Evolutionary conservation across 2,888 invertebrate genomes (phyloP).

Genomic region (Malacosoma neustria): DNA sequence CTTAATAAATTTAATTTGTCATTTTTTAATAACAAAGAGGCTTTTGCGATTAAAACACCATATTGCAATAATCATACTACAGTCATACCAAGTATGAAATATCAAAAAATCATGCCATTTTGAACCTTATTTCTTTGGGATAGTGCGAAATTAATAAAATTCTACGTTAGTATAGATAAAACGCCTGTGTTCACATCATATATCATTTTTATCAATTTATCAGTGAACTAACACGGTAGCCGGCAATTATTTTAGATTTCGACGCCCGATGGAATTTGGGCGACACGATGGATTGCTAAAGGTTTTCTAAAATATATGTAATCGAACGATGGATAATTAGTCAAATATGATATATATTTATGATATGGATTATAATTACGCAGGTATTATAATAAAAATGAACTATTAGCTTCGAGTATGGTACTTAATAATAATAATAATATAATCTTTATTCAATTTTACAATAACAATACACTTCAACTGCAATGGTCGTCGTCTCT

Average conservation of each 20-base stretch:
- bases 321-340: no score
- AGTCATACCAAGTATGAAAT: conserved; percentile 18
- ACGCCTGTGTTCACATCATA: conserved; percentile 29
- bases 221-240: conserved; percentile 36
- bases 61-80: conserved; percentile 39
- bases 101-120: conserved; percentile 5
- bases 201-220: conserved; percentile 42
- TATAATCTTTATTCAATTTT: no score
- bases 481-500: no score
- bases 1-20: background rate
- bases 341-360: no score
- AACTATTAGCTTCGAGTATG: no score
- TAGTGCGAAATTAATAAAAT: conserved; percentile 1
- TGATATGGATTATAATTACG: no score
- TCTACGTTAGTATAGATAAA: conserved; percentile 18
- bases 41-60: conserved; percentile 27
- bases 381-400: no score
- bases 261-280: conserved; percentile 27
- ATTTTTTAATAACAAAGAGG: background rate
- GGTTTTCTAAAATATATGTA: no score
- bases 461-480: no score
- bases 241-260: conserved; percentile 42
- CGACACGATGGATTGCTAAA: no score
- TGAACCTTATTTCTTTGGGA: background rate
- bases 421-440: no score